A percentile compares a stretch with the other conserved stretches of the same genome.
Conservation (phyloP, 2,888 invertebrate species). For the Lysandra coridon region DNA sequence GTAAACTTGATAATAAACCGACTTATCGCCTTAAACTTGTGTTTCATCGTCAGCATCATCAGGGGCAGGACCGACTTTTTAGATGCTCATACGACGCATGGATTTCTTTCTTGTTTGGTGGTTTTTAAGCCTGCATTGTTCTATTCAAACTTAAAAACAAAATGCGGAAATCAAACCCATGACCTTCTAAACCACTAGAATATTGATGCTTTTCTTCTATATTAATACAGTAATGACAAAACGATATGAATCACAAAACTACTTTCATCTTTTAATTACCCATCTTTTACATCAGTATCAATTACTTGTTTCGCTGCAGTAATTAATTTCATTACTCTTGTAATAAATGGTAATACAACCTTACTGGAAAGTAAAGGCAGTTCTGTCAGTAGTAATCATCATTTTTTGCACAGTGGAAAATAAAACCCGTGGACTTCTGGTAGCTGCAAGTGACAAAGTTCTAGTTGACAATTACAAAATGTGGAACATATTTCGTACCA, state of each 20-base stretch:
- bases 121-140: not conserved
- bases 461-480: slow-evolving; percentile 16
- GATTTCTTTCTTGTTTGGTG: not conserved
- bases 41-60: slow-evolving; percentile 38
- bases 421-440: not conserved
- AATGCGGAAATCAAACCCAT: no score
- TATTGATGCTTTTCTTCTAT: not conserved
- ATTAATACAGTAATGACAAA: no score
- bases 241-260: not conserved
- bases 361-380: not conserved
- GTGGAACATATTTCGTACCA: slow-evolving; percentile 18
- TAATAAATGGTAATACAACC: not conserved
- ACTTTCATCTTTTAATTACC: not conserved
- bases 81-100: not conserved
- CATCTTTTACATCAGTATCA: not conserved
- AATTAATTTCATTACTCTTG: slow-evolving; percentile 10
- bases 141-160: not conserved
- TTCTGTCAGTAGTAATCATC: not conserved
- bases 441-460: not conserved
- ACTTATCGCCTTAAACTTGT: slow-evolving; percentile 52
- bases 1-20: slow-evolving; percentile 61
- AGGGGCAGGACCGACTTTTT: not conserved
- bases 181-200: not conserved
- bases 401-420: not conserved
- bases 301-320: not conserved